Evolutionary conservation across 2,797 vertebrate genomes (phyloP).

Genomic region (Rhinichthys osculus): DNA sequence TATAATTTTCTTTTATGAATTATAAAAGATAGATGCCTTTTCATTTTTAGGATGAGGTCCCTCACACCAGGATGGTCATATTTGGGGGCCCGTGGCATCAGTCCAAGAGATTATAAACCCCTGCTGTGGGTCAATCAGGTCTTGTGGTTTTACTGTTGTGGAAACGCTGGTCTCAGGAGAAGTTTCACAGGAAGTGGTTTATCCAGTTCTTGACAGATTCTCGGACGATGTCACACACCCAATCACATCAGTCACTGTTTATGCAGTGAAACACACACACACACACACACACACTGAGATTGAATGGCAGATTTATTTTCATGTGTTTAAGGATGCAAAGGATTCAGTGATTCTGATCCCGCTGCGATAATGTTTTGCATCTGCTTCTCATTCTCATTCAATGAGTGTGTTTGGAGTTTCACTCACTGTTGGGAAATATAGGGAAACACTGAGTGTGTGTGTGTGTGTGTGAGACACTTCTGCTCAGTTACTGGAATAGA

Average conservation of each 20-base stretch:
- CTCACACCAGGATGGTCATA: neutral
- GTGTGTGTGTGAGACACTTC: neutral
- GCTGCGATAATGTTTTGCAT: neutral
- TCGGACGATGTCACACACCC: neutral
- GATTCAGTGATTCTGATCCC: neutral
- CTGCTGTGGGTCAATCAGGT: neutral
- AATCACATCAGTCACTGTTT: neutral
- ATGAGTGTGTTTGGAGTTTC: neutral
- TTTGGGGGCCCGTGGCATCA: neutral
- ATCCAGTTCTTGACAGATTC: conserved; percentile 9
- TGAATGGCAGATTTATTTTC: neutral
- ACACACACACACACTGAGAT: neutral
- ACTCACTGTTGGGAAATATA: too few relatives aligned
- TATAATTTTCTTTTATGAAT: too few relatives aligned
- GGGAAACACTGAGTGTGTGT: neutral
- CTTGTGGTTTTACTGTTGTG: neutral
- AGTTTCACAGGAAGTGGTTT: conserved; percentile 15
- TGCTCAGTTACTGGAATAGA: neutral
- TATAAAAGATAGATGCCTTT: neutral
- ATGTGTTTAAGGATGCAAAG: neutral
- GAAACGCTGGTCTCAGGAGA: neutral
- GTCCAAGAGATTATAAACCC: neutral
- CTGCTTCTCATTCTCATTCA: conserved; percentile 5
- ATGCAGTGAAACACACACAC: neutral
- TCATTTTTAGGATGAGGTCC: neutral